phyloP scores from a whole-genome alignment of 2,888 invertebrate genomes.

The Embidobia sp. region DNA sequence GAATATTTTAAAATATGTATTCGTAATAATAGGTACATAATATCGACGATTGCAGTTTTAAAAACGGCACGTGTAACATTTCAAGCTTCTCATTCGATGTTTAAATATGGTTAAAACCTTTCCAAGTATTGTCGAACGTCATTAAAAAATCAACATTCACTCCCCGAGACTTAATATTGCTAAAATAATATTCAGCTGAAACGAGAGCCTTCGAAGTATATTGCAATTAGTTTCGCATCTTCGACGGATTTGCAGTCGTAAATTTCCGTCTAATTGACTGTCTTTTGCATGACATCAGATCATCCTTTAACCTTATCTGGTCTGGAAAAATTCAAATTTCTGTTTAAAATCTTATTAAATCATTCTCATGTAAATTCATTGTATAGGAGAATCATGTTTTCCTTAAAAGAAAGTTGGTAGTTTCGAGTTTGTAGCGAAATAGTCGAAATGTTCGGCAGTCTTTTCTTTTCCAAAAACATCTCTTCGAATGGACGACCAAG shows the following conservation, averaged over 20 bases:
- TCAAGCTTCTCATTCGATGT: too few species aligned
- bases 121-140: constrained; percentile 34
- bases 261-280: neutral
- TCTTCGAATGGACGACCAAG: constrained; percentile 15
- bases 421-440: constrained; percentile 21
- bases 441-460: constrained; percentile 27
- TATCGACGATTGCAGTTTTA: too few species aligned
- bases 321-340: too few species aligned
- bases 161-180: constrained; percentile 19
- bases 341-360: too few species aligned
- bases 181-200: constrained; percentile 27
- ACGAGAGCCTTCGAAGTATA: constrained; percentile 18
- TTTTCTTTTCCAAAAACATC: constrained; percentile 27
- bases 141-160: constrained; percentile 21
- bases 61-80: too few species aligned
- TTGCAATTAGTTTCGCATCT: constrained; percentile 33
- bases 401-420: neutral
- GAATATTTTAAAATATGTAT: too few species aligned
- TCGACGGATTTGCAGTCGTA: neutral
- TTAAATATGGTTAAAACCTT: too few species aligned
- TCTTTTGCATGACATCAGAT: neutral
- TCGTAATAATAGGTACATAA: too few species aligned
- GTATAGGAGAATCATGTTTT: constrained; percentile 29
- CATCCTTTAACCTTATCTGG: constrained; percentile 2
- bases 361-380: too few species aligned